phyloP scores from a whole-genome alignment of 2,888 invertebrate genomes.

The Sinhomidia bicolor region DNA sequence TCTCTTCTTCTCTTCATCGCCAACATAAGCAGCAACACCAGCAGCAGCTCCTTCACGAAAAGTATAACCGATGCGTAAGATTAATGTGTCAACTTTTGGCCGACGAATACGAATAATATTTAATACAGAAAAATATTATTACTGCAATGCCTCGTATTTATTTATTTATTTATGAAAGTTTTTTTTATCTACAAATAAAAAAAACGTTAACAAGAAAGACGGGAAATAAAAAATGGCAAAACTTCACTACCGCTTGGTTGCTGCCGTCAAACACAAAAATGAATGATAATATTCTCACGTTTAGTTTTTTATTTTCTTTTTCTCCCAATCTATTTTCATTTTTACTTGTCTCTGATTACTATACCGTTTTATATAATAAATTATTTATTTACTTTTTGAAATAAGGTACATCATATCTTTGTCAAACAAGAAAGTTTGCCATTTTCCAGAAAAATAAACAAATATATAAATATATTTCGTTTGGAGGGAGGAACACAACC shows the following conservation, averaged over 20 bases:
- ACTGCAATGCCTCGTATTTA: conserved; percentile 3
- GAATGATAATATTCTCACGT: conserved; percentile 5
- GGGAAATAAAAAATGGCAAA: conserved; percentile 24
- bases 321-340: conserved; percentile 13
- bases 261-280: not conserved
- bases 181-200: not conserved
- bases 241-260: not conserved
- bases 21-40: conserved; percentile 12
- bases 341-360: conserved; percentile 19
- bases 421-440: not conserved
- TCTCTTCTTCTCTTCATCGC: no score
- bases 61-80: conserved; percentile 76
- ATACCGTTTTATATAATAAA: not conserved
- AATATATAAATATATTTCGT: conserved; percentile 20
- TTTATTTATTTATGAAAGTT: conserved; percentile 7
- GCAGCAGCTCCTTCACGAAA: no score
- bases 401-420: not conserved
- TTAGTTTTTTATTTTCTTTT: not conserved
- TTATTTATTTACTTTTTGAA: not conserved
- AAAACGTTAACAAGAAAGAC: not conserved
- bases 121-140: conserved; percentile 20
- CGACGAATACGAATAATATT: conserved; percentile 40
- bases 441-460: not conserved
- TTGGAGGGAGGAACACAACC: not conserved
- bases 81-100: conserved; percentile 80